Conservation (phyloP, 23 tunicate genomes). For the Styela clava region DNA sequence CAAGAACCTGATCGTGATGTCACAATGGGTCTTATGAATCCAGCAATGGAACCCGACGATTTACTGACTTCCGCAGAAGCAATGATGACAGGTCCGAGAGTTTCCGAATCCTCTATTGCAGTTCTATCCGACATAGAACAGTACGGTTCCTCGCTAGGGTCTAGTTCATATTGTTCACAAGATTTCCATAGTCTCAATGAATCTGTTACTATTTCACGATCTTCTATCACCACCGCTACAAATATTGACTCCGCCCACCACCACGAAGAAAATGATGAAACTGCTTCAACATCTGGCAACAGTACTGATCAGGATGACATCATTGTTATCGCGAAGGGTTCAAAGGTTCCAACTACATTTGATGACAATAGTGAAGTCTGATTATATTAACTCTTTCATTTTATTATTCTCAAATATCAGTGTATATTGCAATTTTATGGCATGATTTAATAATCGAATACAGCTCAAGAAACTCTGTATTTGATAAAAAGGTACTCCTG, state of each 20-base stretch:
- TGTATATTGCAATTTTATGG: neutral
- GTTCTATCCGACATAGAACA: constrained; percentile 1
- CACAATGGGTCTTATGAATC: neutral
- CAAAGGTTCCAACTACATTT: neutral
- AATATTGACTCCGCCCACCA: neutral
- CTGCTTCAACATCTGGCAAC: neutral
- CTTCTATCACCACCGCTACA: neutral
- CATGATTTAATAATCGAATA: neutral
- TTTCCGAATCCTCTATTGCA: constrained; percentile 30
- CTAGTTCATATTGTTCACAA: neutral
- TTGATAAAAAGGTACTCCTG: too few relatives aligned
- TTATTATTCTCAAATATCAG: neutral
- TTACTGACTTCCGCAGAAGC: neutral
- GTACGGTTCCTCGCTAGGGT: neutral
- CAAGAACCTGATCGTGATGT: constrained; percentile 2
- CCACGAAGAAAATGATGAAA: neutral
- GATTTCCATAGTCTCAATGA: constrained; percentile 21
- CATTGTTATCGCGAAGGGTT: constrained; percentile 18
- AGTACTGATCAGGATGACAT: constrained; percentile 15
- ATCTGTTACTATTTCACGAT: constrained; percentile 1
- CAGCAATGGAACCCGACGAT: neutral
- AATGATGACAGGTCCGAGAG: neutral
- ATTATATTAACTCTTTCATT: neutral
- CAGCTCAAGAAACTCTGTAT: too few relatives aligned
- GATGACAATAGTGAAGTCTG: constrained; percentile 6